Percentiles rank a stretch among this genome's conserved stretches.
phyloP scores from a whole-genome alignment of 2,113 vertebrate species.

The Dicaeum eximium region DNA sequence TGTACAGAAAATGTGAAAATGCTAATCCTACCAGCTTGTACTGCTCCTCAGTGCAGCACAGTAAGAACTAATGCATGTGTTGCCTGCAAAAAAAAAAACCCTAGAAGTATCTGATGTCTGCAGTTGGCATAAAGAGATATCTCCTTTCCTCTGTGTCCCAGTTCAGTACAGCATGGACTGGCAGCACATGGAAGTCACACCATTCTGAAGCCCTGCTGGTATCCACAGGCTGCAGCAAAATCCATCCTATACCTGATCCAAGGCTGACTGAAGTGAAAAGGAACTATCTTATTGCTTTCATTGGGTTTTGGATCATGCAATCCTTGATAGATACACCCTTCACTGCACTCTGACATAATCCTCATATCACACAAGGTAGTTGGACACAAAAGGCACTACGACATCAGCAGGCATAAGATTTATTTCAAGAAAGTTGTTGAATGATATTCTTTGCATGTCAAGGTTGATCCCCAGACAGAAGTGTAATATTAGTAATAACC shows the following conservation, averaged over 20 bases:
- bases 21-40: not conserved
- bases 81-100: not conserved
- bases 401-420: not conserved
- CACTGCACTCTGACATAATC: not conserved
- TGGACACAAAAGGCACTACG: not conserved
- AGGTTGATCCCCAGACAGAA: not conserved
- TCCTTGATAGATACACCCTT: not conserved
- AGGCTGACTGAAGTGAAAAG: not conserved
- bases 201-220: not conserved
- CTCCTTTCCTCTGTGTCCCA: not conserved
- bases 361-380: not conserved
- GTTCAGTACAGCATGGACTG: not conserved
- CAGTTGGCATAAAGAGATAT: not conserved
- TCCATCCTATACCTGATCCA: not conserved
- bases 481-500: not conserved
- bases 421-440: not conserved
- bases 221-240: not conserved
- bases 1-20: not conserved
- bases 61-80: not conserved
- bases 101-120: rapidly evolving
- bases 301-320: not conserved
- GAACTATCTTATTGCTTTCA: not conserved
- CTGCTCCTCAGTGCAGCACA: not conserved
- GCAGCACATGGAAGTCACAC: not conserved
- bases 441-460: not conserved